Evolutionary conservation across 2,797 vertebrate genomes (phyloP).

Genomic region (Zalophus californianus): DNA sequence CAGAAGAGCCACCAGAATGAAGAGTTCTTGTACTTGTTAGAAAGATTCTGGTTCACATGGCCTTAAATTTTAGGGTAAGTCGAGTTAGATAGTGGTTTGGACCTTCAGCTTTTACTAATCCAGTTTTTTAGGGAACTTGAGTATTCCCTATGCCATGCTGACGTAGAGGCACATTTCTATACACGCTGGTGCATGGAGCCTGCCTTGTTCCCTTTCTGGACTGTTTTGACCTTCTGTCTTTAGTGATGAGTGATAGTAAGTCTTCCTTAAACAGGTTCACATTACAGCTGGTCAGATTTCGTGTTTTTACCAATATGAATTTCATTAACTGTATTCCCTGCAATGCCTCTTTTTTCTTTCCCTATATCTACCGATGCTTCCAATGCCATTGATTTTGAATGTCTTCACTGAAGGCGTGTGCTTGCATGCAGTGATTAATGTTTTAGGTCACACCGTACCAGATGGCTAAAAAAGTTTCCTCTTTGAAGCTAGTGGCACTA

Average conservation of each 20-base stretch:
- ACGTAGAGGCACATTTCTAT: background rate
- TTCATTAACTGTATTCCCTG: constrained; percentile 45
- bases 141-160: background rate
- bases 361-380: background rate
- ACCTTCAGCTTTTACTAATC: background rate
- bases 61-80: background rate
- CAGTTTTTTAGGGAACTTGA: background rate
- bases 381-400: constrained; percentile 7
- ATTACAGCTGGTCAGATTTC: constrained; percentile 67
- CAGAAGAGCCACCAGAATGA: background rate
- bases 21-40: background rate
- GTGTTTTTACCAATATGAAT: constrained; percentile 35
- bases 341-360: background rate
- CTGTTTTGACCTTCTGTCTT: constrained; percentile 51
- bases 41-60: background rate
- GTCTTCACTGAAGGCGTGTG: constrained; percentile 12
- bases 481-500: background rate
- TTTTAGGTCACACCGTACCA: background rate
- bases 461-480: background rate
- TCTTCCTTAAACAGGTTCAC: constrained; percentile 59
- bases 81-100: background rate
- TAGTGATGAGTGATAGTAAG: constrained; percentile 57
- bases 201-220: background rate
- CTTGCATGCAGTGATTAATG: background rate
- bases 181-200: background rate